Conservation (phyloP, 1,140 invertebrate species). For the Microvelia longipes region DNA sequence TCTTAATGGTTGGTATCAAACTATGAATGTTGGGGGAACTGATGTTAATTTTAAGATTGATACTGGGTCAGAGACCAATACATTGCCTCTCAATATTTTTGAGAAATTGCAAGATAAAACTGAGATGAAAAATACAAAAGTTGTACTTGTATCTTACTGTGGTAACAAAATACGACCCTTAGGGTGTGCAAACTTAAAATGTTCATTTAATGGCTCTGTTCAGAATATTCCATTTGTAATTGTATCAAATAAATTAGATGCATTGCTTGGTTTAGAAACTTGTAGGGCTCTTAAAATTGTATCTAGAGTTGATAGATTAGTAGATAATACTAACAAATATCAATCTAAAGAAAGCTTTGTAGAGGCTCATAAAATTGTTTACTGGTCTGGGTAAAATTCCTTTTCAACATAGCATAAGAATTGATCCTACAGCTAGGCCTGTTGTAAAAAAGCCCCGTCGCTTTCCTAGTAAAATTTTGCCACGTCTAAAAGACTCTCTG, state of each 20-base stretch:
- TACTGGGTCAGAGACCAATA: neutral
- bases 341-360: neutral
- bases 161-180: neutral
- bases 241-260: neutral
- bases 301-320: neutral
- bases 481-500: slow-evolving; percentile 17
- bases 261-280: neutral
- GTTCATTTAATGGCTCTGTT: neutral
- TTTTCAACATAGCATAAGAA: neutral
- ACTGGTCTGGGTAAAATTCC: neutral
- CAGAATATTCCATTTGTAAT: neutral
- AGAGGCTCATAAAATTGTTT: neutral
- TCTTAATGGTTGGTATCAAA: neutral
- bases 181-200: neutral
- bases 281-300: neutral
- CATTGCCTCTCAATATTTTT: neutral
- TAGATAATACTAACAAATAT: neutral
- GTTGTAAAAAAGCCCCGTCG: neutral
- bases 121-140: neutral
- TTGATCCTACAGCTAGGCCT: neutral
- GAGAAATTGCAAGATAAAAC: neutral
- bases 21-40: neutral
- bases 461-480: neutral
- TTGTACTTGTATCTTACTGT: neutral
- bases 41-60: neutral